These are phyloP conservation scores for Noctua fimbriata DNA, from an alignment of 2,888 invertebrate genomes.

Conservation along the genomic window DNA sequence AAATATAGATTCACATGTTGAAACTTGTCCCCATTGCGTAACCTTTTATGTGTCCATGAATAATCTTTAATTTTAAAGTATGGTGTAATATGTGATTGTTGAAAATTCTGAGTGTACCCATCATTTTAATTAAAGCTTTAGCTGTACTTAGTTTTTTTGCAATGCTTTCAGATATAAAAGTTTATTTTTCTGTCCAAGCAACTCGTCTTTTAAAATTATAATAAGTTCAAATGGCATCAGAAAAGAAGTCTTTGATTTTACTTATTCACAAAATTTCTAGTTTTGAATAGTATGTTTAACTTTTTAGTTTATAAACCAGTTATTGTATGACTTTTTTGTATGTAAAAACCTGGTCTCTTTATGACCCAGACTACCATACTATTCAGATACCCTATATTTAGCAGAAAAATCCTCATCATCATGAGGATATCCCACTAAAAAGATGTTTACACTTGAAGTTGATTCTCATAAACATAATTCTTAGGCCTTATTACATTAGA, in stretches of 20 bases:
- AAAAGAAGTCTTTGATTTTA: neutral
- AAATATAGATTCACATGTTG: slow-evolving; percentile 50
- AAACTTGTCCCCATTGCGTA: slow-evolving; percentile 48
- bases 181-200: neutral
- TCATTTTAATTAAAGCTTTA: neutral
- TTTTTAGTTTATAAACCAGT: neutral
- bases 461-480: neutral
- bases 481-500: neutral
- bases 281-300: neutral
- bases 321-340: neutral
- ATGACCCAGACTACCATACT: neutral
- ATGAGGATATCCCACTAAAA: neutral
- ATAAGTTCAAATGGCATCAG: fast-evolving
- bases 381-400: neutral
- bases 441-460: neutral
- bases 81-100: slow-evolving; percentile 18
- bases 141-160: neutral
- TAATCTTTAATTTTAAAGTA: slow-evolving; percentile 20
- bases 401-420: neutral
- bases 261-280: neutral
- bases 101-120: neutral
- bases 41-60: slow-evolving; percentile 17
- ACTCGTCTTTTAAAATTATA: neutral
- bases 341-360: too few relatives aligned
- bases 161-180: neutral